These are phyloP conservation scores for Sylvia borin DNA, from an alignment of 2,797 vertebrate genomes.

Conservation along the genomic window DNA sequence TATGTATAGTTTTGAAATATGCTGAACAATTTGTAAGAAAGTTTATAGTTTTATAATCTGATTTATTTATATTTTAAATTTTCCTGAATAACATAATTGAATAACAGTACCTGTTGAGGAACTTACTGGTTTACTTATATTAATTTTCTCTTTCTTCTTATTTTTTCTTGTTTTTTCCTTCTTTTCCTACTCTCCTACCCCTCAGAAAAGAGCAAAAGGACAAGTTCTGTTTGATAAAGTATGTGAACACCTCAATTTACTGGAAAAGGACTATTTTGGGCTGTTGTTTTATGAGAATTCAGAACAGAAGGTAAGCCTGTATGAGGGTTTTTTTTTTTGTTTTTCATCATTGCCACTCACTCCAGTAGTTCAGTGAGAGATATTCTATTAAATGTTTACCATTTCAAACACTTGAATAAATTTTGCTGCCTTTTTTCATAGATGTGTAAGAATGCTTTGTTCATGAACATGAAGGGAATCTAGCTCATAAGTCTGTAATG, in stretches of 20 bases:
- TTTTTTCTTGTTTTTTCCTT: background rate
- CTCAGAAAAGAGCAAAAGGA: conserved; percentile 92
- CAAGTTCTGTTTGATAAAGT: conserved; percentile 91
- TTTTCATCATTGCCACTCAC: background rate
- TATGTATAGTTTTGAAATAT: background rate
- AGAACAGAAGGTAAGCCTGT: conserved; percentile 84
- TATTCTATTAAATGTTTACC: background rate
- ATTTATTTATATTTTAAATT: background rate
- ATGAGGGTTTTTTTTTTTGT: background rate
- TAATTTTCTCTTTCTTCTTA: background rate
- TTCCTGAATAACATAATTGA: background rate
- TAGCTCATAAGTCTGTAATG: background rate
- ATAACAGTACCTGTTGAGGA: background rate
- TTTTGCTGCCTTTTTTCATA: background rate
- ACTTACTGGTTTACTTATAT: background rate
- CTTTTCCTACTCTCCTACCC: background rate
- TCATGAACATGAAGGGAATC: background rate
- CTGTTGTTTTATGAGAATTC: conserved; percentile 85
- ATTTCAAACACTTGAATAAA: background rate
- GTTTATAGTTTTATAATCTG: background rate
- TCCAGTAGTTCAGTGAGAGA: background rate
- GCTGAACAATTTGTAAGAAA: background rate
- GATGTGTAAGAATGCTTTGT: background rate
- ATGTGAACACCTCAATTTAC: conserved; percentile 92
- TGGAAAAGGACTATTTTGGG: conserved; percentile 98